phyloP scores from a whole-genome alignment of 1,140 invertebrate species.

The Euschistus heros region DNA sequence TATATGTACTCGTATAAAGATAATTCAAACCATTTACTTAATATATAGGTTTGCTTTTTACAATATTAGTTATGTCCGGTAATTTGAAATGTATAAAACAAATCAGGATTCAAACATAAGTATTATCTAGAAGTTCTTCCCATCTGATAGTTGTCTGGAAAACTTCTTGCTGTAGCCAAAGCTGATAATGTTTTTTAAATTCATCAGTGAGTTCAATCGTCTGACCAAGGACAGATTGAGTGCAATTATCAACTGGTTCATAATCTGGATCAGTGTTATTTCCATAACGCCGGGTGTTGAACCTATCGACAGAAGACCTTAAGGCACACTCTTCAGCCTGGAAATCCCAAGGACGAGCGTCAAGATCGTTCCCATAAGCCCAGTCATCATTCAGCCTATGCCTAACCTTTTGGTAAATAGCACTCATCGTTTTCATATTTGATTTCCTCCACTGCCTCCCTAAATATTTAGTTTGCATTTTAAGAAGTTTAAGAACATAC shows the following conservation, averaged over 20 bases:
- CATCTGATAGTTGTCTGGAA: constrained; percentile 74
- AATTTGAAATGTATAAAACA: no score
- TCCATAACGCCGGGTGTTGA: constrained; percentile 82
- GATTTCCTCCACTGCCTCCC: constrained; percentile 97
- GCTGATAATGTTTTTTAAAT: constrained; percentile 92
- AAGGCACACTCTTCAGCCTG: constrained; percentile 95
- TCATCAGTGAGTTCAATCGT: constrained; percentile 77
- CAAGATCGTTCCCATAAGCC: constrained; percentile 97
- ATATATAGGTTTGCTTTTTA: no score
- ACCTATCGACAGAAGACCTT: constrained; percentile 84
- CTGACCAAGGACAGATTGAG: constrained; percentile 71
- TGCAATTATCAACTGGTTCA: constrained; percentile 73
- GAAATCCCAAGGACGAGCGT: constrained; percentile 96
- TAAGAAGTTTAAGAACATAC: constrained; percentile 93
- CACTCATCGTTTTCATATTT: constrained; percentile 99
- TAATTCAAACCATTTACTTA: no score
- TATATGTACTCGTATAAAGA: no score
- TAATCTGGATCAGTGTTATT: constrained; percentile 50
- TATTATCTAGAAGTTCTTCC: constrained; percentile 45
- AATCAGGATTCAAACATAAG: constrained; percentile 11
- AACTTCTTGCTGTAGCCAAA: constrained; percentile 95
- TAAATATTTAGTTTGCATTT: constrained; percentile 99
- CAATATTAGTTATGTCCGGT: no score
- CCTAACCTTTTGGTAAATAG: constrained; percentile 94
- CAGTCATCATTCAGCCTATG: constrained; percentile 97